Conservation (phyloP, 2,113 vertebrate genomes). For the Patagioenas fasciata region DNA sequence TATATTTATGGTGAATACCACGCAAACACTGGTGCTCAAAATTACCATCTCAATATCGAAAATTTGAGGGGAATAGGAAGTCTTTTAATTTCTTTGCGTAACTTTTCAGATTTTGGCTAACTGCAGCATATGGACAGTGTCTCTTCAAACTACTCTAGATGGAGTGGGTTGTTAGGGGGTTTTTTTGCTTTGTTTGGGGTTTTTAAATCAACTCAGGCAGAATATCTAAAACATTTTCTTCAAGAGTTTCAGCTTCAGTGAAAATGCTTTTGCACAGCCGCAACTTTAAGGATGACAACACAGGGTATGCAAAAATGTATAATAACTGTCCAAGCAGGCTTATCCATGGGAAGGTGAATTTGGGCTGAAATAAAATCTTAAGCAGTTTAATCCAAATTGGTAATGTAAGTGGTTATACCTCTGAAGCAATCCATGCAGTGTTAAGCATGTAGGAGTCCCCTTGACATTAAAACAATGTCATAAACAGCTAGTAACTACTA, state of each 20-base stretch:
- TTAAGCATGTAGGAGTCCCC: neutral
- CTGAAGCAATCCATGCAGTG: neutral
- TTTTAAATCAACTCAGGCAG: neutral
- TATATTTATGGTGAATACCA: neutral
- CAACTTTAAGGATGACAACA: neutral
- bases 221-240: neutral
- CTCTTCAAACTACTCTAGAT: neutral
- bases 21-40: neutral
- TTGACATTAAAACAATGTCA: neutral
- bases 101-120: neutral
- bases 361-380: neutral
- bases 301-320: neutral
- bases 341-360: neutral
- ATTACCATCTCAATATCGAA: neutral
- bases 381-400: neutral
- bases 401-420: neutral
- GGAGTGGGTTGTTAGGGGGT: too few species aligned
- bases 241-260: neutral
- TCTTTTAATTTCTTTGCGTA: neutral
- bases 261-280: neutral
- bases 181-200: neutral
- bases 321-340: neutral
- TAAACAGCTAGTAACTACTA: neutral
- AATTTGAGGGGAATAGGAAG: neutral
- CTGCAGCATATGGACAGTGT: neutral